These are phyloP conservation scores for Pseudomyrmex gracilis DNA, from an alignment of 1,140 invertebrate species.

Conservation along the genomic window DNA sequence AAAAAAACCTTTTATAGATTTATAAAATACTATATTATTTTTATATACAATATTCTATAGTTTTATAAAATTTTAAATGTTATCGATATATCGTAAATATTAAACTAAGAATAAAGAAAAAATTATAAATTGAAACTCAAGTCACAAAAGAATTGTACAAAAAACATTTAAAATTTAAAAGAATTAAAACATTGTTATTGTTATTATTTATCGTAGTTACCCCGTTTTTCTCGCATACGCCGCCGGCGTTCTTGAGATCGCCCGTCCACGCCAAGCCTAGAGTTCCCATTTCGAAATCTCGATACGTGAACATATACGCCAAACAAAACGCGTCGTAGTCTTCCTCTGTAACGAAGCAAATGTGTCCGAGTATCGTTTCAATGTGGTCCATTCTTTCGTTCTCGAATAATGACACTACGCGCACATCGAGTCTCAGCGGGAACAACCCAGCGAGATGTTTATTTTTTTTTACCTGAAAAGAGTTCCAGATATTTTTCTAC, in stretches of 20 bases:
- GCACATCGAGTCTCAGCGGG: neutral
- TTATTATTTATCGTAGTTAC: slow-evolving; percentile 85
- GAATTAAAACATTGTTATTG: neutral
- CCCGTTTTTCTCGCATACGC: slow-evolving; percentile 97
- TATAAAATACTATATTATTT: no score
- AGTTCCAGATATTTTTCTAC: slow-evolving; percentile 97
- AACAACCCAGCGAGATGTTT: neutral
- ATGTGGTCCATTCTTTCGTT: neutral
- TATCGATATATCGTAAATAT: neutral
- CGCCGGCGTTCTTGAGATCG: slow-evolving; percentile 96
- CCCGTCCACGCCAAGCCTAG: slow-evolving; percentile 99
- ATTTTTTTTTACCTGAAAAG: slow-evolving; percentile 92
- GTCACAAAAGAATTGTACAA: slow-evolving; percentile 1
- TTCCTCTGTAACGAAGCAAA: slow-evolving; percentile 90
- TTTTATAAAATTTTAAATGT: neutral
- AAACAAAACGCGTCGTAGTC: slow-evolving; percentile 99
- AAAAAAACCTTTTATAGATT: no score
- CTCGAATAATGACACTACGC: slow-evolving; percentile 1
- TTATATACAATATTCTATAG: neutral
- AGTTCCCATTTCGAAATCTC: slow-evolving; percentile 99
- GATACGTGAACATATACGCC: slow-evolving; percentile 99
- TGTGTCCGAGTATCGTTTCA: slow-evolving; percentile 6
- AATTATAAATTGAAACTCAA: neutral
- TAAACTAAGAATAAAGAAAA: neutral
- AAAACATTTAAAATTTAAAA: neutral